Conservation (phyloP, 2,797 vertebrate genomes). For the Thaleichthys pacificus region DNA sequence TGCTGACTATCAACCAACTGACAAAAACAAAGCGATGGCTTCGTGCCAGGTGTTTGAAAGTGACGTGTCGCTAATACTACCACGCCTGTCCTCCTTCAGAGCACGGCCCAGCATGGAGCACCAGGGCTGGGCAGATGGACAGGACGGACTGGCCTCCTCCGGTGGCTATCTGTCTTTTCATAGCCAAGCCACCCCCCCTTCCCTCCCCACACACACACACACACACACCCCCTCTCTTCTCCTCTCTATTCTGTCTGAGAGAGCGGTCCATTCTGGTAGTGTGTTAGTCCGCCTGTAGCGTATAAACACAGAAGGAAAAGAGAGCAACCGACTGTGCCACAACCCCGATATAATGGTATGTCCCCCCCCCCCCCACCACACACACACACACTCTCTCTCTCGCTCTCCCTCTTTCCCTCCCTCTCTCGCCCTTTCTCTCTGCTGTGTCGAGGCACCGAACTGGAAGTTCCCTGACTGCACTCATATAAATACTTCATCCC, state of each 20-base stretch:
- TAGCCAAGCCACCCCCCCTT: too few relatives aligned
- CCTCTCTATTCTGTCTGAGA: neutral
- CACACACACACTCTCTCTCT: neutral
- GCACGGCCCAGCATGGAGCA: too few relatives aligned
- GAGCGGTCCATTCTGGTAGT: neutral
- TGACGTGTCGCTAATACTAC: too few relatives aligned
- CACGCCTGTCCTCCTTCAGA: too few relatives aligned
- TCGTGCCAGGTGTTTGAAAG: too few relatives aligned
- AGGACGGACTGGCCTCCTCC: neutral
- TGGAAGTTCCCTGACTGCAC: slow-evolving; percentile 37
- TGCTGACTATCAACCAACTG: too few relatives aligned
- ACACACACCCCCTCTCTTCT: neutral
- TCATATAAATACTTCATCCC: slow-evolving; percentile 52
- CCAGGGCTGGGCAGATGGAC: neutral
- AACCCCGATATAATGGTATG: neutral
- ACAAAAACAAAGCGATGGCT: too few relatives aligned
- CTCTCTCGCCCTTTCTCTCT: slow-evolving; percentile 13
- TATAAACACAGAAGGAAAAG: neutral
- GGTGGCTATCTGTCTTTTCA: too few relatives aligned
- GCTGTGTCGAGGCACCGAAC: slow-evolving; percentile 32
- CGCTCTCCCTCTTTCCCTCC: neutral
- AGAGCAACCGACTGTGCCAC: neutral
- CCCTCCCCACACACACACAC: too few relatives aligned
- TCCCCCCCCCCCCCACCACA: neutral
- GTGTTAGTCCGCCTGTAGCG: neutral